These are phyloP conservation scores for Trematomus bernacchii DNA, from an alignment of 2,797 vertebrate genomes.

Conservation along the genomic window DNA sequence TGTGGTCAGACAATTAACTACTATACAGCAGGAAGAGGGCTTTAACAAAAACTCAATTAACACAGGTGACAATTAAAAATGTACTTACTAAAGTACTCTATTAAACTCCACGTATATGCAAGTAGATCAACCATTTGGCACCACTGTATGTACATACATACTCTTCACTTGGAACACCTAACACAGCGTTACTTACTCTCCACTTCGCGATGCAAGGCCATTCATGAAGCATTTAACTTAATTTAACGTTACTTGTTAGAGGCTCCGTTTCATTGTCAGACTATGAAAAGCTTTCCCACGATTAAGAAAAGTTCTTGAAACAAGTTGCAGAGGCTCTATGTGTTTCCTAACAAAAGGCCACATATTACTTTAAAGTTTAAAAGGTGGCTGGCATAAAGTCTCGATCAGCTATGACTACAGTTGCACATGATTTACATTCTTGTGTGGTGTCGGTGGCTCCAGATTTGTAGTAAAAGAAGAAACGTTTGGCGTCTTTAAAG, in stretches of 20 bases:
- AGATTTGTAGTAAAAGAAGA: neutral
- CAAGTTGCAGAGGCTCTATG: neutral
- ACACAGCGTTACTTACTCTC: neutral
- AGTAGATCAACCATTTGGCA: neutral
- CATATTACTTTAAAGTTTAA: neutral
- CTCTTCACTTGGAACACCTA: neutral
- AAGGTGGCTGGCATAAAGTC: neutral
- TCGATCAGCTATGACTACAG: rapidly evolving
- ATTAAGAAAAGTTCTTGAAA: neutral
- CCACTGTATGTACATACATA: neutral
- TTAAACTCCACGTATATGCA: too few relatives aligned
- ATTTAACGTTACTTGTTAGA: neutral
- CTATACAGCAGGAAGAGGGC: neutral
- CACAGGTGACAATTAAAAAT: neutral
- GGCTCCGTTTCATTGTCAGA: neutral
- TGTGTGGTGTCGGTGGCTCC: neutral
- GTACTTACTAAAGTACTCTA: neutral
- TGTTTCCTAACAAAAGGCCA: neutral
- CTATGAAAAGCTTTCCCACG: neutral
- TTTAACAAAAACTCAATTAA: neutral
- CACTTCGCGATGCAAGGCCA: neutral
- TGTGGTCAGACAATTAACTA: neutral
- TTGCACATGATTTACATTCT: neutral
- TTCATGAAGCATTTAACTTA: neutral
- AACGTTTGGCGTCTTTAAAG: constrained; percentile 18